Evolutionary conservation across 1,140 invertebrate species (phyloP).

Genomic region (Pogonomyrmex barbatus): DNA sequence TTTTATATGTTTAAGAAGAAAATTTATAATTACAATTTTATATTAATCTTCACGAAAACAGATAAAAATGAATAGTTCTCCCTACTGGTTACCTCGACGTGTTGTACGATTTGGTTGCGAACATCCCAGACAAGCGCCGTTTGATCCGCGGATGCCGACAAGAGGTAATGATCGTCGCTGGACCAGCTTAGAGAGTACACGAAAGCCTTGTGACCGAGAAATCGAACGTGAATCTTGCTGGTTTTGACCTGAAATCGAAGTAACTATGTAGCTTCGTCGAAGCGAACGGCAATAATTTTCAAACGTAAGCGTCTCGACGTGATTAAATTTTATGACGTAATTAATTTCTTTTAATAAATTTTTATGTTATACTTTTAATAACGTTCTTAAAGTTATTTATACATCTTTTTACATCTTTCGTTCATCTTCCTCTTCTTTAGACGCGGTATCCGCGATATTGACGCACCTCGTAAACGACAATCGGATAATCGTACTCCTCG

Average conservation of each 20-base stretch:
- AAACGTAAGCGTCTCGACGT: not conserved
- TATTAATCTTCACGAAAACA: not conserved
- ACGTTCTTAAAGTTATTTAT: not conserved
- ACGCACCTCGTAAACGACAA: conserved; percentile 84
- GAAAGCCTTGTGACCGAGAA: conserved; percentile 87
- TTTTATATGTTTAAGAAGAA: not conserved
- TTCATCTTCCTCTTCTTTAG: not conserved
- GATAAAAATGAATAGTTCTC: not conserved
- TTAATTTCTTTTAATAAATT: not conserved
- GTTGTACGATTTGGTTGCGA: conserved; percentile 82
- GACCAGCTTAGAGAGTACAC: conserved; percentile 89
- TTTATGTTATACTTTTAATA: not conserved
- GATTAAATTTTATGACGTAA: not conserved
- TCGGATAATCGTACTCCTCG: conserved; percentile 83
- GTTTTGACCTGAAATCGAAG: conserved; percentile 74
- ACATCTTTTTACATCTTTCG: not conserved
- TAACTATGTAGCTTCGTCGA: not conserved
- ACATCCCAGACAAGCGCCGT: conserved; percentile 88
- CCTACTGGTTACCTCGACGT: conserved; percentile 77
- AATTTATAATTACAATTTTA: no score
- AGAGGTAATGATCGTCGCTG: conserved; percentile 85
- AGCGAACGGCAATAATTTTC: not conserved
- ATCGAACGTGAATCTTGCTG: conserved; percentile 76
- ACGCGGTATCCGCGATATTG: conserved; percentile 16
- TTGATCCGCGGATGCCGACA: conserved; percentile 89